phyloP scores from a whole-genome alignment of 2,888 invertebrate species.

The Ectobius pallidus region DNA sequence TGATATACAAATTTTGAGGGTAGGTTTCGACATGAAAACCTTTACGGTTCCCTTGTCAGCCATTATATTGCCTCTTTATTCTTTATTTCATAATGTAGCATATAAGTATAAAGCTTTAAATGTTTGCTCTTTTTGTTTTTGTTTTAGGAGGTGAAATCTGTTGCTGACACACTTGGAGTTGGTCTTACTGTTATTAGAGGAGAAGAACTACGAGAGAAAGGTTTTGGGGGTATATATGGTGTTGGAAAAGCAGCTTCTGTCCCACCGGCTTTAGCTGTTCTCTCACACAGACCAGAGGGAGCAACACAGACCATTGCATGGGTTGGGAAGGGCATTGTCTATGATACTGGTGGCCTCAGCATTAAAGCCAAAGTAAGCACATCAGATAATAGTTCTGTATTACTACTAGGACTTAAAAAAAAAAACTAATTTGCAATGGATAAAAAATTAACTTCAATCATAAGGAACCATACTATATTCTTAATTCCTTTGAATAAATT shows the following conservation, averaged over 20 bases:
- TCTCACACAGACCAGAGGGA: slow-evolving; percentile 66
- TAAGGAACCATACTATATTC: too few species aligned
- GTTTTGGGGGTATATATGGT: slow-evolving; percentile 87
- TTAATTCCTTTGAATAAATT: too few species aligned
- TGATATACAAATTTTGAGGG: too few species aligned
- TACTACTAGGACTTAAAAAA: too few species aligned
- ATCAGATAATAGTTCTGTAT: neutral
- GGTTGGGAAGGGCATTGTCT: slow-evolving; percentile 95
- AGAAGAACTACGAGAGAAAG: slow-evolving; percentile 73
- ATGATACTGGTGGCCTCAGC: slow-evolving; percentile 91
- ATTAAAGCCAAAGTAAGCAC: slow-evolving; percentile 79
- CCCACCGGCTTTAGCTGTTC: slow-evolving; percentile 70
- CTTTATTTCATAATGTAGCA: too few species aligned
- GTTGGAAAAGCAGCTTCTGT: slow-evolving; percentile 79
- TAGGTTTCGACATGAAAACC: too few species aligned
- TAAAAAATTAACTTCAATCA: too few species aligned
- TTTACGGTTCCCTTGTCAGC: too few species aligned
- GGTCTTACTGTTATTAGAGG: slow-evolving; percentile 76
- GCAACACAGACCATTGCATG: slow-evolving; percentile 75
- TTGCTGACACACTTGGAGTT: slow-evolving; percentile 70
- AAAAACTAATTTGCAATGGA: too few species aligned
- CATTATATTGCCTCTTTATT: too few species aligned
- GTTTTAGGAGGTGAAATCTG: slow-evolving; percentile 68
- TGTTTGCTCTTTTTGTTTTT: too few species aligned
- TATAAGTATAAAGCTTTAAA: too few species aligned